Evolutionary conservation across 1,140 invertebrate genomes (phyloP), one percentile per base, ranked within the genome.

Genomic region (Aphis gossypii): DNA sequence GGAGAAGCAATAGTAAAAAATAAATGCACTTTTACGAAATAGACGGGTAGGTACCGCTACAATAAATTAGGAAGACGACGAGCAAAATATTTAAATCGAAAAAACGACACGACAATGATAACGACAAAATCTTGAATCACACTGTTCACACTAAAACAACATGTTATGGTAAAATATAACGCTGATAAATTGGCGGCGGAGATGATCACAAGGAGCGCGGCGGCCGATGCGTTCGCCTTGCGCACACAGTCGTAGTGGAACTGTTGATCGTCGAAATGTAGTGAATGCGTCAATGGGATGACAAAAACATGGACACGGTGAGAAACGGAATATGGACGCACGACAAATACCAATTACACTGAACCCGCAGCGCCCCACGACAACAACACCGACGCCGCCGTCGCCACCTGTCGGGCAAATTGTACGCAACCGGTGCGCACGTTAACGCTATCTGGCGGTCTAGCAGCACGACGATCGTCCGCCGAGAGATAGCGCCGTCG

Each of bases 241-340:
- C 76, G 82, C 68, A 46, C 68, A 35, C 92, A 44, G 82, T 44
- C n/a, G 92, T 35, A 41, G 35, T 86, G 82, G 48, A 93, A 93
- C 92, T 93, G 92, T 93, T 93, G 92, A 93, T 86, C 76, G 38
- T 82, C 56, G 82, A n/a, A 93, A 93, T 25, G 51, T 44, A 46
- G 56, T 44, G 46, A 56, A 83, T 38, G 91, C 68, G 60, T 76
- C 54, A 92, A 41, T 35, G 68, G 68, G 35, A 93, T 25, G 46
- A 92, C 60, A 92, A 92, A 56, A 93, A 93, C 92, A 93, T 93
- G 82, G 82, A 93, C 92, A 56, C 92, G 76, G 76, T 14, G 44
- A 14, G 46, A 48, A 51, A 30, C 68, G 90, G 90, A 51, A 82
- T 44, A 54, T n/a, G 41, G 38, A 90, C 88, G 48, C 92, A 93